phyloP scores from a whole-genome alignment of 1,140 invertebrate genomes.

The Elysia chlorotica region DNA sequence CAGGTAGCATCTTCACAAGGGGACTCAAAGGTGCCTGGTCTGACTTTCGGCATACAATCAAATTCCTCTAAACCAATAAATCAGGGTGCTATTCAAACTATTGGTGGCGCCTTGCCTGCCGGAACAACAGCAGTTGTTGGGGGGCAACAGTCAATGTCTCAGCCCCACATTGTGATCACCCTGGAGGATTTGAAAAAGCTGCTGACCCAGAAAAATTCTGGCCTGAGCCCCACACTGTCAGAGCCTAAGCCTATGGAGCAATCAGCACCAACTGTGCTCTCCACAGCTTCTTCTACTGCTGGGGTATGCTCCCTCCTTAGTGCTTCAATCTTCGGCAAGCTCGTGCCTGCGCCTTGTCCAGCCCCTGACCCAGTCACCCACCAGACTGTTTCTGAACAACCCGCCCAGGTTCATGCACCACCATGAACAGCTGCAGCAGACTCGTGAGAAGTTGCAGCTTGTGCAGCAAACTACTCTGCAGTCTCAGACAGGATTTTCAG shows the following conservation, averaged over 20 bases:
- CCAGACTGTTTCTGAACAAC: too few relatives aligned
- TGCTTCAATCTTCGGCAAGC: background rate
- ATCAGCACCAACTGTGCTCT: background rate
- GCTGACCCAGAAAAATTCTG: conserved; percentile 1
- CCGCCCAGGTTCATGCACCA: background rate
- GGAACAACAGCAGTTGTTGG: background rate
- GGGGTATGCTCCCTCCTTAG: background rate
- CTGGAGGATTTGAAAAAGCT: conserved; percentile 15
- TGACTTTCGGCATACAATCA: too few relatives aligned
- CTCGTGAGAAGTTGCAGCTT: background rate
- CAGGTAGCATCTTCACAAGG: background rate
- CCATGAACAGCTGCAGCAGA: background rate
- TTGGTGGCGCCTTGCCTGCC: too few relatives aligned
- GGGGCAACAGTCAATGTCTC: background rate
- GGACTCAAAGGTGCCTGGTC: background rate
- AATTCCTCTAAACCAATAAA: too few relatives aligned
- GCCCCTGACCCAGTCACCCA: background rate
- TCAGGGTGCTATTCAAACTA: too few relatives aligned
- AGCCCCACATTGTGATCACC: conserved; percentile 15
- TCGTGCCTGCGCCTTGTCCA: background rate
- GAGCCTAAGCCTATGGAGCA: background rate
- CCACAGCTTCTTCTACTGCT: background rate
- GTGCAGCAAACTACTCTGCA: background rate
- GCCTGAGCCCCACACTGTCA: background rate
- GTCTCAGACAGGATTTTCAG: background rate